These are phyloP conservation scores for Amphipyra tragopoginis DNA, from an alignment of 2,888 invertebrate species.

Conservation along the genomic window DNA sequence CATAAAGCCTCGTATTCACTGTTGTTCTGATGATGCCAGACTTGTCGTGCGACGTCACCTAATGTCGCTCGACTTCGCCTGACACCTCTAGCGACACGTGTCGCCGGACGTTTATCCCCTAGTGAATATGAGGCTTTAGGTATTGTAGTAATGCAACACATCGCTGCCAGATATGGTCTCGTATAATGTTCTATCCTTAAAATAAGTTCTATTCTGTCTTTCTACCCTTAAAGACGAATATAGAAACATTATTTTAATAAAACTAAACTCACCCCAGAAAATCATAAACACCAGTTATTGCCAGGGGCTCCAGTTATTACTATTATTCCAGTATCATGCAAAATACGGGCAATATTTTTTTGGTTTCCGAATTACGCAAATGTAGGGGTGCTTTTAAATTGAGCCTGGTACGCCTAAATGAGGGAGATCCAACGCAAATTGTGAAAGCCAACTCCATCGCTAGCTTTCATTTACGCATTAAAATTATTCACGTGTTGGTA, in stretches of 20 bases:
- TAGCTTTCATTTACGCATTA: constrained; percentile 66
- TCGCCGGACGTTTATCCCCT: too few species aligned
- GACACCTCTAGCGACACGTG: too few species aligned
- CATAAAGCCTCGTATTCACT: too few species aligned
- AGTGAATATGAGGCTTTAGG: too few species aligned
- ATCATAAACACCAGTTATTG: constrained; percentile 53
- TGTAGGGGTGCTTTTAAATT: constrained; percentile 56
- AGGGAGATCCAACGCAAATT: constrained; percentile 64
- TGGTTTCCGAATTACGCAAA: constrained; percentile 48
- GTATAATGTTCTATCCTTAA: too few species aligned
- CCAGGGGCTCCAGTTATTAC: constrained; percentile 27
- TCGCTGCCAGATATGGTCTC: too few species aligned
- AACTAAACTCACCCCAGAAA: constrained; percentile 19
- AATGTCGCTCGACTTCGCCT: too few species aligned
- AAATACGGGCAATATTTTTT: constrained; percentile 48
- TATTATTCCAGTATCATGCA: constrained; percentile 39
- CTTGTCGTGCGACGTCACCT: too few species aligned
- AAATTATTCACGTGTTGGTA: constrained; percentile 63
- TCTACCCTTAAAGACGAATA: constrained; percentile 23
- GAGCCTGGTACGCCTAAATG: constrained; percentile 47
- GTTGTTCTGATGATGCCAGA: too few species aligned
- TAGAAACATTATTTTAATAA: constrained; percentile 5
- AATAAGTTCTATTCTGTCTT: background rate
- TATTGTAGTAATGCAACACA: too few species aligned
- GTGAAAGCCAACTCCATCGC: constrained; percentile 67